Evolutionary conservation across 2,888 invertebrate species (phyloP).

Genomic region (Lapara coniferarum): DNA sequence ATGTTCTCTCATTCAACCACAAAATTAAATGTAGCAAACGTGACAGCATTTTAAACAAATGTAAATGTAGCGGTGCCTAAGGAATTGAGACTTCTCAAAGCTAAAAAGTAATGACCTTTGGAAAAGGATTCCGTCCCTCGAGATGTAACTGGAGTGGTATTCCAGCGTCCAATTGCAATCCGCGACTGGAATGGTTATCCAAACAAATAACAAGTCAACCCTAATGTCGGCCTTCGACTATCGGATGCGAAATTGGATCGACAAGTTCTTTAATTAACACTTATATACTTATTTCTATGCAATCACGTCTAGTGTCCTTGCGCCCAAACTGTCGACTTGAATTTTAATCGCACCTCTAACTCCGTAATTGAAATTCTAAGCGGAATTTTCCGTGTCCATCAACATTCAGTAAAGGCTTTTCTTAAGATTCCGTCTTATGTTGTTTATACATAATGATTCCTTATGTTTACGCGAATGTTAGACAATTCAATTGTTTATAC

Average conservation of each 20-base stretch:
- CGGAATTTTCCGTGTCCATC: slow-evolving; percentile 61
- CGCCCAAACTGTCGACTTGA: slow-evolving; percentile 49
- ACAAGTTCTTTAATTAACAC: slow-evolving; percentile 48
- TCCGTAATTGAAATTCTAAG: slow-evolving; percentile 69
- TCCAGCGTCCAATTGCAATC: slow-evolving; percentile 49
- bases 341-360: slow-evolving; percentile 64
- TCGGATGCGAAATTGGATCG: slow-evolving; percentile 43
- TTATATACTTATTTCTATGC: slow-evolving; percentile 41
- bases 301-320: slow-evolving; percentile 38
- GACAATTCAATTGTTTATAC: slow-evolving; percentile 51
- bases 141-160: slow-evolving; percentile 50
- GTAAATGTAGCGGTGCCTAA: slow-evolving; percentile 48
- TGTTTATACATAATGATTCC: slow-evolving; percentile 49
- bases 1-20: slow-evolving; percentile 40
- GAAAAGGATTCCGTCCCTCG: slow-evolving; percentile 52
- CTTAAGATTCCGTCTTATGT: slow-evolving; percentile 52
- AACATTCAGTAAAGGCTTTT: slow-evolving; percentile 60
- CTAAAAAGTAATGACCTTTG: slow-evolving; percentile 55
- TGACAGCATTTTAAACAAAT: slow-evolving; percentile 54
- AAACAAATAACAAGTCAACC: slow-evolving; percentile 46
- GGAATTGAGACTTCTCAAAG: slow-evolving; percentile 49
- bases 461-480: too few relatives aligned
- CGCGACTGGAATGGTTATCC: slow-evolving; percentile 54
- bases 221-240: slow-evolving; percentile 32
- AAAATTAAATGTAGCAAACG: slow-evolving; percentile 51